phyloP scores from a whole-genome alignment of 2,888 invertebrate species.

The Strigamia transsilvanica region DNA sequence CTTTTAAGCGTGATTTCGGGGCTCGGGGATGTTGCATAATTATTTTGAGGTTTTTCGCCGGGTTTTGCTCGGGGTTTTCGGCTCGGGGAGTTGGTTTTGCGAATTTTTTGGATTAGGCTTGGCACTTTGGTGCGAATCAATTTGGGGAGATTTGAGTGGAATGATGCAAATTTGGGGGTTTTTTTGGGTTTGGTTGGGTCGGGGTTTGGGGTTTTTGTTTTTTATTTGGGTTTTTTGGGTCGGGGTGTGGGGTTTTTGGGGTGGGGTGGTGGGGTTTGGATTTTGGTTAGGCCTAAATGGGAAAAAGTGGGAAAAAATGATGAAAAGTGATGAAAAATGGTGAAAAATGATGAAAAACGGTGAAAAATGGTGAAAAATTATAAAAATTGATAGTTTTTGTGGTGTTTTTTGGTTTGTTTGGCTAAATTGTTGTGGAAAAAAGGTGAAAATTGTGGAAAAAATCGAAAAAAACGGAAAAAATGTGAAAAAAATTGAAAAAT shows the following conservation, averaged over 20 bases:
- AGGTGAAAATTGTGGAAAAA: not conserved
- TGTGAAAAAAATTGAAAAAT: no score
- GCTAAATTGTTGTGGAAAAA: no score
- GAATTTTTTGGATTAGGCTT: not conserved
- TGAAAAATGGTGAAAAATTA: not conserved
- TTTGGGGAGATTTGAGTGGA: not conserved
- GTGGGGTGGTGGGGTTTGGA: not conserved
- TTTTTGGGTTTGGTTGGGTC: no score
- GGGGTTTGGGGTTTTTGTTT: not conserved
- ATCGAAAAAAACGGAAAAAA: no score
- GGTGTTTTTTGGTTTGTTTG: no score
- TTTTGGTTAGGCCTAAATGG: not conserved
- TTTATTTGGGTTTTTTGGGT: no score
- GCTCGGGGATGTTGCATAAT: no score
- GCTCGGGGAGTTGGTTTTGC: not conserved
- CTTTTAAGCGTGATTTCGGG: not conserved
- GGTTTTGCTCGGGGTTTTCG: not conserved
- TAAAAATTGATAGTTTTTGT: no score
- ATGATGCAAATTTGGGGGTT: no score
- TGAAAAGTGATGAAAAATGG: not conserved
- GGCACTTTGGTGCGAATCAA: not conserved
- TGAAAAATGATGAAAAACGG: not conserved
- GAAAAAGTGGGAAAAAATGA: not conserved
- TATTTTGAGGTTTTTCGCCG: no score
- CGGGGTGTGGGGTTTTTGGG: not conserved